Evolutionary conservation across 1,140 invertebrate genomes (phyloP), one percentile per base, ranked within the genome.

Genomic region (Drosophila aff.): DNA sequence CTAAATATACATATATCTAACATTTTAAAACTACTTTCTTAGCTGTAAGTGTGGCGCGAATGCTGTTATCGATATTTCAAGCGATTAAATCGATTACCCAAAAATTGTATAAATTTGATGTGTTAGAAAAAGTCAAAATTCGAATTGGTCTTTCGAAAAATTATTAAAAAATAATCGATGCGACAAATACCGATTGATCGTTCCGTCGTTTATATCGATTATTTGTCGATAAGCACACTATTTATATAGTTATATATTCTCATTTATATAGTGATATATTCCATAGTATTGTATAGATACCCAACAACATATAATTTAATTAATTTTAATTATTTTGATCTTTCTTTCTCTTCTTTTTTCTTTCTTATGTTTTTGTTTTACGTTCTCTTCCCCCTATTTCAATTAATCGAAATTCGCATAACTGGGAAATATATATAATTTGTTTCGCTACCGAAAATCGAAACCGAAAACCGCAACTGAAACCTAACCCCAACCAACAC

Each of bases 351-450:
- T 77, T 77, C 66, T 77, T 77, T 59, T 78, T 76, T 76, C 62
- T 76, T 67, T 66, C 31, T 60, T 76, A 65, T 66, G 55, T 76
- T 60, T 59, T 77, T 44, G 18, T 68, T 77, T 78, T 61, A 61
- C 8, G 63, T 77, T 47, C 57, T 76, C 53, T 76, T 21, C 47
- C 55, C 47, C 55, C 71, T 23, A 46, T 74, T 74, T 28, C 18
- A 23, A 60, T 76, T 77, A 57, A 75, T 71, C 31, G 66, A 73
- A 73, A 72, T 72, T 60, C 53, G 82, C 83, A 79, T 69, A 77
- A 80, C 85, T 82, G 83, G 83, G 84, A 85, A 82, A 71, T 52
- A 52, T 18, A 38, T 40, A 55, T 58, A 53, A 81, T 71, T 81
- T 75, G 64, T 58, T 41, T 74, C 53, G 60, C 50, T 50, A 38